These are phyloP conservation scores for Drosophila pandora DNA, from an alignment of 1,140 invertebrate species.

Conservation along the genomic window DNA sequence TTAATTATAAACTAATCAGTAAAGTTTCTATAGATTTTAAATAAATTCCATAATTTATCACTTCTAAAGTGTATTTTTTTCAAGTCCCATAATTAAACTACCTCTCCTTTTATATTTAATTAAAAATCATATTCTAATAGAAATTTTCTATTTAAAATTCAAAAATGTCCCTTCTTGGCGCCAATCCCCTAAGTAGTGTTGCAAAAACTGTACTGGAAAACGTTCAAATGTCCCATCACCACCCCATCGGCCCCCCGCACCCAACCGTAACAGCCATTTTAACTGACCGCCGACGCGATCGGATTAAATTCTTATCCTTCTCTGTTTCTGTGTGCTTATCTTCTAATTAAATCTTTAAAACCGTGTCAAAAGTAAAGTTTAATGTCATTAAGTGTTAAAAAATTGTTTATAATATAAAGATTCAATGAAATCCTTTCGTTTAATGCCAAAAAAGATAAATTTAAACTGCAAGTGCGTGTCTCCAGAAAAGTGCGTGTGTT, in stretches of 20 bases:
- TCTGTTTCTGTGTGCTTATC: background rate
- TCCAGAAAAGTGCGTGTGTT: background rate
- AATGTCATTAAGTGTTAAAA: background rate
- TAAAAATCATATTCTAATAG: too few species aligned
- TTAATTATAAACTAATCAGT: too few species aligned
- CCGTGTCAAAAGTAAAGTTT: background rate
- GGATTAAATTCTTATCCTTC: background rate
- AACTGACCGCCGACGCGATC: background rate
- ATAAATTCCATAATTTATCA: too few species aligned
- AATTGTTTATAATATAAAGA: background rate
- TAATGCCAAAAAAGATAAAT: background rate
- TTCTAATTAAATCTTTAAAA: background rate
- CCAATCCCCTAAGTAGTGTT: background rate
- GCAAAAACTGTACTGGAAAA: background rate
- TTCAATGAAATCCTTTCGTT: background rate
- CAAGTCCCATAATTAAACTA: too few species aligned
- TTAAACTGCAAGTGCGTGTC: background rate
- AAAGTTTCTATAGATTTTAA: too few species aligned
- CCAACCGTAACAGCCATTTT: background rate
- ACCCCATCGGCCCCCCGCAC: background rate
- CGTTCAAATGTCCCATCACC: too few species aligned
- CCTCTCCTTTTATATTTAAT: too few species aligned
- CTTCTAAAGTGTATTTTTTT: too few species aligned
- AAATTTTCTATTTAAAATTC: background rate
- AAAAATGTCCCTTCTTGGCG: background rate